Conservation (phyloP, 1,140 invertebrate species). For the Drosophila athabasca region DNA sequence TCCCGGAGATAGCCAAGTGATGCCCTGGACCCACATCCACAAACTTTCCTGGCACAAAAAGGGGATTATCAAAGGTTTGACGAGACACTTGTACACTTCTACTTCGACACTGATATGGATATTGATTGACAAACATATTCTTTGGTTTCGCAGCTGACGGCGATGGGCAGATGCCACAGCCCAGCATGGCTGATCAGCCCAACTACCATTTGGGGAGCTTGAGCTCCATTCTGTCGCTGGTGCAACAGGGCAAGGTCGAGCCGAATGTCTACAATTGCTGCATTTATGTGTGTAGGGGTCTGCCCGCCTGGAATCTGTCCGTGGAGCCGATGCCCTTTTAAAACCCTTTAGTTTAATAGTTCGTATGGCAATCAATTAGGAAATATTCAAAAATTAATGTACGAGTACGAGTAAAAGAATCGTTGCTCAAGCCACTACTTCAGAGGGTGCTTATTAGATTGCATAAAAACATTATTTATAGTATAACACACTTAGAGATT, state of each 20-base stretch:
- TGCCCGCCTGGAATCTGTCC: slow-evolving; percentile 75
- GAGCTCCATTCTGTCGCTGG: slow-evolving; percentile 52
- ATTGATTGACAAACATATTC: background rate
- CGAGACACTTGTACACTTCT: background rate
- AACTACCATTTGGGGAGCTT: slow-evolving; percentile 70
- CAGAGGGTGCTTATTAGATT: slow-evolving; percentile 29
- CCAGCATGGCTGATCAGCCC: slow-evolving; percentile 17
- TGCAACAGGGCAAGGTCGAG: slow-evolving; percentile 66
- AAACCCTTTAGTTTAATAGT: background rate
- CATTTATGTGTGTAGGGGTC: slow-evolving; percentile 71
- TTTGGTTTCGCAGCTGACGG: slow-evolving; percentile 10
- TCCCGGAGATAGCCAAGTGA: slow-evolving; percentile 44
- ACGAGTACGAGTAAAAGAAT: slow-evolving; percentile 1
- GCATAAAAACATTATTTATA: slow-evolving; percentile 7
- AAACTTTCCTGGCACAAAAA: slow-evolving; percentile 55
- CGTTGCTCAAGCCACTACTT: slow-evolving; percentile 16
- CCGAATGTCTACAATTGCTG: slow-evolving; percentile 66
- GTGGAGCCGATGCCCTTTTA: slow-evolving; percentile 60
- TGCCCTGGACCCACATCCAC: slow-evolving; percentile 74
- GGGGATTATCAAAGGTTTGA: slow-evolving; percentile 64
- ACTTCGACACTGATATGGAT: background rate
- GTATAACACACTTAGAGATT: slow-evolving; percentile 37
- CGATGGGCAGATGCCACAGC: background rate
- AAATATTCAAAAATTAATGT: slow-evolving; percentile 10
- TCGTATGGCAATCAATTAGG: slow-evolving; percentile 4